Evolutionary conservation across 2,113 vertebrate species (phyloP).

Genomic region (Entomyzon cyanotis): DNA sequence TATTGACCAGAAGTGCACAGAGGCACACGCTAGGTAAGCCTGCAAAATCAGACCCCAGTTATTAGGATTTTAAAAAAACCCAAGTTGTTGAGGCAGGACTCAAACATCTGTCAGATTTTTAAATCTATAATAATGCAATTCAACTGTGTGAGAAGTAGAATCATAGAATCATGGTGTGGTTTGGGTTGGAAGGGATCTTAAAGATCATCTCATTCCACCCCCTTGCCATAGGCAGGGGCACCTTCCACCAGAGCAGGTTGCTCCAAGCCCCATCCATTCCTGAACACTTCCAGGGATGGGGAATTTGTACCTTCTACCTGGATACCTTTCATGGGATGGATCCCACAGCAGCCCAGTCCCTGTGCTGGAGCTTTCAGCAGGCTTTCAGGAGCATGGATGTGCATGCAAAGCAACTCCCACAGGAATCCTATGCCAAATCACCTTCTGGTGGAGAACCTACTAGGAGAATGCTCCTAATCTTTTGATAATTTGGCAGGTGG

Average conservation of each 20-base stretch:
- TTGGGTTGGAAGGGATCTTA: not conserved
- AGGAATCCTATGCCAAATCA: not conserved
- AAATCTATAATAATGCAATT: not conserved
- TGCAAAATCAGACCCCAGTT: not conserved
- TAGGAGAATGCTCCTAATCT: not conserved
- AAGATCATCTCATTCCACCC: not conserved
- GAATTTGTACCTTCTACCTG: not conserved
- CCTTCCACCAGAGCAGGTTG: not conserved
- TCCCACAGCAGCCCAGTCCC: not conserved
- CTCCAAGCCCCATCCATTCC: not conserved
- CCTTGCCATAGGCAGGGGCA: not conserved
- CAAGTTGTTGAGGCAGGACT: not conserved
- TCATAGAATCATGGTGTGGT: not conserved
- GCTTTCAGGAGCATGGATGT: not conserved
- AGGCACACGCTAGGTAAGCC: constrained; percentile 73
- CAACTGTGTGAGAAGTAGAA: not conserved
- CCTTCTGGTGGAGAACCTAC: not conserved
- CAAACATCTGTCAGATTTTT: not conserved
- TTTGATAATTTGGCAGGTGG: constrained; percentile 78
- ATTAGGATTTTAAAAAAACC: not conserved
- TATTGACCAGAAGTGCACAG: constrained; percentile 68
- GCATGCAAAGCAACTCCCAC: not conserved
- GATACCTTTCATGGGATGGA: not conserved
- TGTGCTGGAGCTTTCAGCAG: not conserved
- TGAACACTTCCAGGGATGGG: not conserved